Conservation (phyloP, 2,888 invertebrate genomes). For the Chrysotoxum bicinctum region DNA sequence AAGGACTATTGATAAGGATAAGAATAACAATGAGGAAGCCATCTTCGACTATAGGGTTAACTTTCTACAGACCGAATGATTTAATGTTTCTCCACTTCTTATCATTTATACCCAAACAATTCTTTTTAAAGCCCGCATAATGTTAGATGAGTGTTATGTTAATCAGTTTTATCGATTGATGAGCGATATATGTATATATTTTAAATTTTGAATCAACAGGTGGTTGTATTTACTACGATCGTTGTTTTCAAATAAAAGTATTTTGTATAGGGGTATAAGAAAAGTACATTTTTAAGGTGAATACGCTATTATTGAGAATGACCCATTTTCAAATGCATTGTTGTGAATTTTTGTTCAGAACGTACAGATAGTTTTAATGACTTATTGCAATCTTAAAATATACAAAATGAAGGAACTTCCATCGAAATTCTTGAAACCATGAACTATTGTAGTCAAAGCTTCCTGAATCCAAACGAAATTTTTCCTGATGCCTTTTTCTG, state of each 20-base stretch:
- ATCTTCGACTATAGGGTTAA: conserved; percentile 4
- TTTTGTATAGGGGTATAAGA: background rate
- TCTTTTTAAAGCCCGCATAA: conserved; percentile 37
- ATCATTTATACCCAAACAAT: conserved; percentile 26
- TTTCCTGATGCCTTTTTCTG: too few relatives aligned
- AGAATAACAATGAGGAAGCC: conserved; percentile 26
- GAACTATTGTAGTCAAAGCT: too few relatives aligned
- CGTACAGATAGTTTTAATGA: too few relatives aligned
- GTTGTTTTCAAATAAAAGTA: background rate
- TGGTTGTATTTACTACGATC: background rate
- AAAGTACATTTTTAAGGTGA: conserved; percentile 7
- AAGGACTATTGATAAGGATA: conserved; percentile 36
- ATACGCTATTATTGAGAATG: background rate
- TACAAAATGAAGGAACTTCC: too few relatives aligned
- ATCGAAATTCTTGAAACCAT: too few relatives aligned
- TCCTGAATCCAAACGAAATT: too few relatives aligned
- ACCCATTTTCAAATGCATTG: conserved; percentile 18
- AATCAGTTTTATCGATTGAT: conserved; percentile 55
- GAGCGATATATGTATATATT: background rate
- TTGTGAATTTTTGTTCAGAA: background rate
- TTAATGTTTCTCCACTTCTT: background rate
- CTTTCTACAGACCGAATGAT: conserved; percentile 28
- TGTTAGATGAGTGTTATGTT: conserved; percentile 1
- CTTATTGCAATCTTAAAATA: too few relatives aligned
- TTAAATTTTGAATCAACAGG: too few relatives aligned